A percentile compares a stretch with the other conserved stretches of the same genome.
Conservation (phyloP, 2,113 vertebrate genomes). For the Passerina amoena region DNA sequence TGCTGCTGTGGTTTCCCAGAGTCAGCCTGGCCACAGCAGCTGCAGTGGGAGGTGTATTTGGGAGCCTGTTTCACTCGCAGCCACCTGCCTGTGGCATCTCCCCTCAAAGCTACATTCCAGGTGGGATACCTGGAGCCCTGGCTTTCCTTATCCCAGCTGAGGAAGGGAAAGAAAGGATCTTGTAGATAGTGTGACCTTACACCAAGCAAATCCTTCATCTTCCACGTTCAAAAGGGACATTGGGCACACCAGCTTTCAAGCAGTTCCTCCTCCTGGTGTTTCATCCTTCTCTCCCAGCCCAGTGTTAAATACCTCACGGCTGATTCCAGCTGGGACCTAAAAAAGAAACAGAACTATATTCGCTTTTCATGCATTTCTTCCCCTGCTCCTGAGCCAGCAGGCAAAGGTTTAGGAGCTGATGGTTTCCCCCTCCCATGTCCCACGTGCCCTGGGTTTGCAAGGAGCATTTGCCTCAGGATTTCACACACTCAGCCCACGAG, state of each 20-base stretch:
- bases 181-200: background rate
- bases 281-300: background rate
- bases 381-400: background rate
- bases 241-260: background rate
- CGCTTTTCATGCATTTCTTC: background rate
- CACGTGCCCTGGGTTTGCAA: background rate
- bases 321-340: slow-evolving; percentile 4
- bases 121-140: background rate
- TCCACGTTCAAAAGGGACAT: background rate
- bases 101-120: background rate
- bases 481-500: background rate
- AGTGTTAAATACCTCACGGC: background rate
- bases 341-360: background rate
- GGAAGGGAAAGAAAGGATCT: background rate
- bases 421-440: background rate
- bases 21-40: background rate
- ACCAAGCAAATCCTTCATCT: background rate
- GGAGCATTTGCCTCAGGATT: background rate
- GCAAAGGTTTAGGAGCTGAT: background rate
- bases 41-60: background rate
- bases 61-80: background rate
- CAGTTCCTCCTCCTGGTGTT: background rate
- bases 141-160: background rate
- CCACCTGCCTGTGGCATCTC: background rate
- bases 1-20: background rate